A percentile compares a stretch with the other conserved stretches of the same genome.
Evolutionary conservation across 2,888 invertebrate genomes (phyloP).

Genomic region (Leucophenga montana): DNA sequence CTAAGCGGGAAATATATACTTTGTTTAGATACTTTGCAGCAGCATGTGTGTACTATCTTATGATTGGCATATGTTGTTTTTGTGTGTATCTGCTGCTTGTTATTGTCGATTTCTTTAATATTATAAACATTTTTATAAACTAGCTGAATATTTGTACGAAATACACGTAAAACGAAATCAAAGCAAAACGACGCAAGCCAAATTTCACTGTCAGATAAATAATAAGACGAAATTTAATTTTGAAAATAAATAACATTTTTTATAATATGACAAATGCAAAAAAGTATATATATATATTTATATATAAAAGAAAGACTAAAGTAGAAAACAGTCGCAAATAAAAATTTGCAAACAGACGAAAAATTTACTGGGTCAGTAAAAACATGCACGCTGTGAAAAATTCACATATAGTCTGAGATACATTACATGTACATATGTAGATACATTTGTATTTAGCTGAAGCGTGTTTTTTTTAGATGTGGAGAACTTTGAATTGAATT

Average conservation of each 20-base stretch:
- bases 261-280: neutral
- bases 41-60: neutral
- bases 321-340: constrained; percentile 19
- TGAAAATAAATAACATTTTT: constrained; percentile 3
- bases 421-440: no score
- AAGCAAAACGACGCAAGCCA: neutral
- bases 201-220: no score
- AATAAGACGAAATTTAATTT: neutral
- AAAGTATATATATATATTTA: no score
- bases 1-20: no score
- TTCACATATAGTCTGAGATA: no score
- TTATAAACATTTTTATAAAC: no score
- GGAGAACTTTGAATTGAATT: no score
- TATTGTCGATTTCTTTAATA: no score
- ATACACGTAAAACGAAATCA: no score
- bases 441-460: neutral
- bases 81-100: no score
- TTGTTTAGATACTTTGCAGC: neutral
- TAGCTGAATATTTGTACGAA: neutral
- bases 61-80: neutral
- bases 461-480: no score
- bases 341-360: neutral
- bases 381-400: neutral
- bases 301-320: neutral
- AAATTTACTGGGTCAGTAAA: constrained; percentile 12